Base-by-base conservation (phyloP, 2,113 vertebrate genomes). In the Silurus glanis region DNA sequence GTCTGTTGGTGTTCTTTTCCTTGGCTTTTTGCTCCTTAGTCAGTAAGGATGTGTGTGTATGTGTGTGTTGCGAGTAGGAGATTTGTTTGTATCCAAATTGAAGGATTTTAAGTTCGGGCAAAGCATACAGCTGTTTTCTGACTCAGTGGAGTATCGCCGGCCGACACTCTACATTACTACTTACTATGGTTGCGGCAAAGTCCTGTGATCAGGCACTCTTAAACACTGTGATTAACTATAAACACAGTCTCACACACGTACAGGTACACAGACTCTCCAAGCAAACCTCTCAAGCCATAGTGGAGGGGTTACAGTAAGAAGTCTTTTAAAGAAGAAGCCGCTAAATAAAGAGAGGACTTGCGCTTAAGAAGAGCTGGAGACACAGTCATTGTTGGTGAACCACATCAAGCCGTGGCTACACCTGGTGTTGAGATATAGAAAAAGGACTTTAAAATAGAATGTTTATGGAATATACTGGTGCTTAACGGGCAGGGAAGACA, bases 181-280 rank as follows among this genome's bases (percentile, higher is more conserved):
- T 86, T 86, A 88, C 76, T 82, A 45, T 49, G 74, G 82, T 83
- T 85, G 80, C 78, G 53, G 69, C 64, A 67, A 89, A 82, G 85
- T 21, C 53, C 82, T 87, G 69, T 89, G 88, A 89, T 89, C 85
- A 89, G 61, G 67, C 82, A 69, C 76, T 51, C 69, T 69, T 78
- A 89, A 89, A 89, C 56, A 89, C 85, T 87, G 85, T 89, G 79
- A 89, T 89, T 89, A 89, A 23, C 61, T 37, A 51, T 82, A 84
- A 89, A 69, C 53, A 87, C 88, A 87, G 76, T 64, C 55, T 81
- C 45, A 80, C 17, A 80, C 62, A 71, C 45, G 37, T 53, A 85
- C 76, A 86, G 28, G 53, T 69, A 80, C 78, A 59, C n/a, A 81
- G 64, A 71, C 76, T 58, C 13, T 71, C 37, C 62, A n/a, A 64